Conservation (phyloP, 2,113 vertebrate species). For the Coracopsis vasa region DNA sequence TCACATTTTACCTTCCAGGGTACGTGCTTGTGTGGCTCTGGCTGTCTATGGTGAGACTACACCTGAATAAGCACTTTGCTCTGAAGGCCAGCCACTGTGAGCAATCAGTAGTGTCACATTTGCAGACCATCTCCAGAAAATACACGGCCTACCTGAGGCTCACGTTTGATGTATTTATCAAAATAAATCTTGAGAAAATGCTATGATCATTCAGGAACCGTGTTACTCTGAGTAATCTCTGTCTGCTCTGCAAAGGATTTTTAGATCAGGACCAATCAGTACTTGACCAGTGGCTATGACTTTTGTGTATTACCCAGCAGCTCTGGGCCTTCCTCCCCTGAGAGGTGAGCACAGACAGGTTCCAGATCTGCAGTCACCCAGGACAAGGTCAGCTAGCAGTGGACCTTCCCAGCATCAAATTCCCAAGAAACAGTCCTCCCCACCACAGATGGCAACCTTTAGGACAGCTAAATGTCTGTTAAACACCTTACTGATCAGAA, state of each 20-base stretch:
- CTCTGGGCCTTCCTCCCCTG: too few relatives aligned
- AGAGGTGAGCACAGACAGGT: neutral
- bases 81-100: neutral
- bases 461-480: neutral
- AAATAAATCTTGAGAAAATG: neutral
- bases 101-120: neutral
- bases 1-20: neutral
- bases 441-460: neutral
- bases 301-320: neutral
- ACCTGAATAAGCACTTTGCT: neutral
- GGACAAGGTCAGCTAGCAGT: neutral
- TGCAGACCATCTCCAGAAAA: neutral
- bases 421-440: neutral
- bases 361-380: neutral
- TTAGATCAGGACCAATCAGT: neutral
- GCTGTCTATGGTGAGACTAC: rapidly evolving
- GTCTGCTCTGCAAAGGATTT: neutral
- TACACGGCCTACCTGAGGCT: neutral
- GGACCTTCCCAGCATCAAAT: neutral
- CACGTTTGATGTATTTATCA: neutral
- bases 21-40: neutral
- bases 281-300: neutral
- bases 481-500: neutral
- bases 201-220: neutral
- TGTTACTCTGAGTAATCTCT: neutral